A percentile compares a stretch with the other conserved stretches of the same genome.
Conservation (phyloP, 2,113 vertebrate genomes). For the Upupa epops region DNA sequence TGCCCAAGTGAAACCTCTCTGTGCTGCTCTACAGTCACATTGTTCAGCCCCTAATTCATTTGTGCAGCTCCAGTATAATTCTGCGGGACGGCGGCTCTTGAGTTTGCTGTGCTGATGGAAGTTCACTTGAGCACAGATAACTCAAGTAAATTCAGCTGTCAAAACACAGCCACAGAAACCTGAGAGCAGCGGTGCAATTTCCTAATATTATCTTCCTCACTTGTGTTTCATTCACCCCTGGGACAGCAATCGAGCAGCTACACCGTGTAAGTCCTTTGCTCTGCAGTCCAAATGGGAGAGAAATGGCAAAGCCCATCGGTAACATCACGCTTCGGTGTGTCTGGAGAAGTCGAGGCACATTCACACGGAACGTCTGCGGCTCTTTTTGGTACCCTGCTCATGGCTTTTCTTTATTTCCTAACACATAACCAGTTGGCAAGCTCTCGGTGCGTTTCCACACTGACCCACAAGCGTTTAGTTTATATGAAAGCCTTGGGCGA, state of each 20-base stretch:
- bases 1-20: not conserved
- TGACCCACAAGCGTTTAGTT: not conserved
- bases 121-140: conserved; percentile 26
- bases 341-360: not conserved
- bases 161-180: conserved; percentile 57
- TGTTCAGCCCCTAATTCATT: not conserved
- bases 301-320: not conserved
- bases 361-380: not conserved
- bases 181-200: conserved; percentile 36
- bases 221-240: conserved; percentile 36
- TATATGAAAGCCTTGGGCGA: not conserved
- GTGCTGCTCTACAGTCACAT: not conserved
- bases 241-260: not conserved
- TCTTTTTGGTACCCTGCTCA: not conserved
- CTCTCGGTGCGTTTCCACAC: not conserved
- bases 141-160: conserved; percentile 60
- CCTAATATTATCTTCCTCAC: conserved; percentile 41
- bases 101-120: not conserved
- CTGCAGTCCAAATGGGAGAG: not conserved
- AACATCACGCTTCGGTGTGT: not conserved
- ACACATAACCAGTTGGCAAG: not conserved
- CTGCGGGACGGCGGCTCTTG: not conserved
- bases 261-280: not conserved
- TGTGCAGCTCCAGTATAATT: not conserved
- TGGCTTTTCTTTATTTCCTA: not conserved